Base-by-base conservation (phyloP, 2,113 vertebrate genomes). In the Rhinoderma darwinii region DNA sequence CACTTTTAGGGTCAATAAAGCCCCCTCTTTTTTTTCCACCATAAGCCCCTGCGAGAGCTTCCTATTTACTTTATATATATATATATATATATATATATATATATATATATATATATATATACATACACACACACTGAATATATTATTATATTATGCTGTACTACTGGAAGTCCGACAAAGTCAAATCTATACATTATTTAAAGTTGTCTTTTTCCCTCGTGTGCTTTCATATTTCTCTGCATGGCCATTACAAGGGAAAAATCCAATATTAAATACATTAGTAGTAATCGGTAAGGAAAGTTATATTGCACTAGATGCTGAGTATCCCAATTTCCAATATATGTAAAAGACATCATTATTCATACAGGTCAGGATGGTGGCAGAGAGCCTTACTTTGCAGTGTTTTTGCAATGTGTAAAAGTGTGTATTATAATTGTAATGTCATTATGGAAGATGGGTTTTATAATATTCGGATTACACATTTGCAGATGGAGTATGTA, bases 351-450 rank as follows among this genome's bases (percentile, higher is more conserved):
- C 47, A 17, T 61, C 17, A 82, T 87, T 82, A 87, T 74, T 87
- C 68, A 87, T 73, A 20, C 50, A 44, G 51, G 85, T 82, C 85
- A 82, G 47, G 51, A 18, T 51, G 47, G 27, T 74, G 85, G 74
- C 78, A 81, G n/a, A 20, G 56, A 35, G 47, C 37, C 59, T 82
- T 79, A 82, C 37, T 82, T 74, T 75, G 78, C 78, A 5, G 27
- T 56, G 43, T 74, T 59, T 72, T 12, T 12, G 47, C 54, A 81
- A 81, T 81, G 84, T 77, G 73, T 76, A 35, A 68, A 80, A 87
- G 75, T 82, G 50, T 63, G 68, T 44, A 32, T 87, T 87, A 75
- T 82, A 63, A 82, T 74, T 74, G 56, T 82, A 82, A 87, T 75
- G 20, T 72, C 74, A 75, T 82, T 74, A 87, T 74, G 51, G 73